Base-by-base conservation (phyloP, 2,113 vertebrate species). In the Amphiprion percula region DNA sequence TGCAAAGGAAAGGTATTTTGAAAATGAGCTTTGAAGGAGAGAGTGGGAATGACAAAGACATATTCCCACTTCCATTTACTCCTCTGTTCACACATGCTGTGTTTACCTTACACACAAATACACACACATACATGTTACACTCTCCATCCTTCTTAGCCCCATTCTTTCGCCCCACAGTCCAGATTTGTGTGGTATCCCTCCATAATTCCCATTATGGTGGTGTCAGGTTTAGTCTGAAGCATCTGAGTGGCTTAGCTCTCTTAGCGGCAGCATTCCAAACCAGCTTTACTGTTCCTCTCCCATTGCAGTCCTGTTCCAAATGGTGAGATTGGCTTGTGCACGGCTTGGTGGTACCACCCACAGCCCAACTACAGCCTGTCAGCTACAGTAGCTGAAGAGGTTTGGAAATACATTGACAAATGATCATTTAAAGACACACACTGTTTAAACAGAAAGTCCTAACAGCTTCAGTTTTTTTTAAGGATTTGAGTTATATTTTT, bases 181-280 rank as follows among this genome's bases (percentile, higher is more conserved):
- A 82, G 80, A 88, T 88, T 90, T 89, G 73, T 83, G 77, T 86
- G 82, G 58, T 88, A 86, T 90, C 79, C 74, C 52, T 83, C 66
- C 59, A 52, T 86, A 90, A 90, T 74, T 83, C 83, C 65, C 75
- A 82, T 85, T 72, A 83, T 91, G 79, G 50, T 75, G 77, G 79
- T 82, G 79, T 71, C 77, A 84, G 79, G 80, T 89, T 88, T 88
- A 84, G 67, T 88, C 61, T 70, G 74, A 84, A 88, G 77, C 90
- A 86, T 90, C 84, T 86, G 84, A 91, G 67, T 78, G 81, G 87
- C 90, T 92, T 91, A 91, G 79, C 87, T 84, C 89, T 85, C 83
- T 90, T 86, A 79, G 77, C 23, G 68, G 83, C 82, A 80, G 70
- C 60, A 33, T 79, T 87, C 89, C 88, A 90, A 90, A 69, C 68